Evolutionary conservation across 2,797 vertebrate species (phyloP), one percentile per base, ranked within the genome.

Genomic region (Hafferia zeledoni): DNA sequence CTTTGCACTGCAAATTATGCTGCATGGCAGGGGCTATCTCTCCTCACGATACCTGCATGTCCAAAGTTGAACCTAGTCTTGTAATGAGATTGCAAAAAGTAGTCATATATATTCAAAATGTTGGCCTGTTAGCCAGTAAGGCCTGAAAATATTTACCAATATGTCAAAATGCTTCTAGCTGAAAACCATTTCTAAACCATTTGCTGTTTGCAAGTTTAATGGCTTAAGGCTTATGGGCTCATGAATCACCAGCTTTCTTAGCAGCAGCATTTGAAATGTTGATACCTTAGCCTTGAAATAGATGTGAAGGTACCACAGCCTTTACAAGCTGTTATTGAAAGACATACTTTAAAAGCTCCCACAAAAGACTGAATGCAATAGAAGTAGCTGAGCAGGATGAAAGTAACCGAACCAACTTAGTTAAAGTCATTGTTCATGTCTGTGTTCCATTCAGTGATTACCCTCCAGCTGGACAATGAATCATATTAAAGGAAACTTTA

Each of bases 21-120:
- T 75, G 67, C 69, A 69, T 95, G 91, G 85, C 93, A 92, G 63
- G 46, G 65, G 44, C 93, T 76, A 63, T 97, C 92, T 90, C 95
- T 94, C 85, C 89, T 92, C 85, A 72, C 1, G 8, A 92, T 91
- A 92, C 94, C 87, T 90, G 56, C 60, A 50, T 33, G 83, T 95
- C 94, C 91, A 88, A 90, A 96, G 89, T 41, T 65, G 84, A 94
- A 93, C 59, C 37, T 70, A 90, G 89, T 79, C 92, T 63, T 88
- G 92, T 96, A 97, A 97, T 94, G 95, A 96, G 91, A 91, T 88
- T 77, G 94, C 91, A 94, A 95, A 91, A 94, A 94, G 74, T 43
- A 94, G 94, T 95, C 94, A 94, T 96, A 96, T 96, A 97, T 97
- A 97, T 97, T 96, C 94, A 97, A 96, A 96, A 96, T 95, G 89